phyloP scores from a whole-genome alignment of 2,113 vertebrate species.

The Tangachromis dhanisi region DNA sequence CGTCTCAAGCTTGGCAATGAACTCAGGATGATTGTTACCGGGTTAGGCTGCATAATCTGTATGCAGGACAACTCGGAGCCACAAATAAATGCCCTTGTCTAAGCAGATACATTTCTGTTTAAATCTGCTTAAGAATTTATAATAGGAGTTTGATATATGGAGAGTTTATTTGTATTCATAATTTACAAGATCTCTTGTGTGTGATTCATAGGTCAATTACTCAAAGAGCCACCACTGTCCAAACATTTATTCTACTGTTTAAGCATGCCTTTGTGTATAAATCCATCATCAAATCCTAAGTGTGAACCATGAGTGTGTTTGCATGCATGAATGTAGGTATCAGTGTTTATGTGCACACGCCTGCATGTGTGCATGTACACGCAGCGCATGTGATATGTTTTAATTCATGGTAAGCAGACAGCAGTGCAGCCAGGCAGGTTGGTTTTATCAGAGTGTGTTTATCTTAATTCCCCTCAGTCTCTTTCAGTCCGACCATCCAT shows the following conservation, averaged over 20 bases:
- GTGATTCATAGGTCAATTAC: slow-evolving; percentile 67
- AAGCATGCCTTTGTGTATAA: slow-evolving; percentile 49
- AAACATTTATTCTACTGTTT: slow-evolving; percentile 58
- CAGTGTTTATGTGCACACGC: neutral
- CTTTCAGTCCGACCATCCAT: slow-evolving; percentile 56
- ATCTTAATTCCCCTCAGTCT: slow-evolving; percentile 69
- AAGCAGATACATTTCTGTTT: slow-evolving; percentile 42
- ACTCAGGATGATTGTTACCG: neutral
- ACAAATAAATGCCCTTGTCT: slow-evolving; percentile 36
- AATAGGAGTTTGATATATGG: slow-evolving; percentile 53
- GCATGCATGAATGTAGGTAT: neutral
- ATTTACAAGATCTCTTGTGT: slow-evolving; percentile 60
- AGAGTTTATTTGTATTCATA: slow-evolving; percentile 62
- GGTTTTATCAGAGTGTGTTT: slow-evolving; percentile 63
- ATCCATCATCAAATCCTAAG: slow-evolving; percentile 57
- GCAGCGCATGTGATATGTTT: slow-evolving; percentile 53
- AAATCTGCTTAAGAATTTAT: slow-evolving; percentile 56
- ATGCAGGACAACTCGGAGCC: slow-evolving; percentile 32
- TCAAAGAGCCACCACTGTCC: slow-evolving; percentile 54
- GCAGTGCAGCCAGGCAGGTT: slow-evolving; percentile 25
- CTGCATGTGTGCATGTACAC: neutral
- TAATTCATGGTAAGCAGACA: slow-evolving; percentile 63
- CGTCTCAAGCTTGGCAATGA: neutral
- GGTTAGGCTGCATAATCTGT: slow-evolving; percentile 20
- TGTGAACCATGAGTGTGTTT: neutral